Evolutionary conservation across 2,888 invertebrate species (phyloP).

Genomic region (Drosophila fungiperda): DNA sequence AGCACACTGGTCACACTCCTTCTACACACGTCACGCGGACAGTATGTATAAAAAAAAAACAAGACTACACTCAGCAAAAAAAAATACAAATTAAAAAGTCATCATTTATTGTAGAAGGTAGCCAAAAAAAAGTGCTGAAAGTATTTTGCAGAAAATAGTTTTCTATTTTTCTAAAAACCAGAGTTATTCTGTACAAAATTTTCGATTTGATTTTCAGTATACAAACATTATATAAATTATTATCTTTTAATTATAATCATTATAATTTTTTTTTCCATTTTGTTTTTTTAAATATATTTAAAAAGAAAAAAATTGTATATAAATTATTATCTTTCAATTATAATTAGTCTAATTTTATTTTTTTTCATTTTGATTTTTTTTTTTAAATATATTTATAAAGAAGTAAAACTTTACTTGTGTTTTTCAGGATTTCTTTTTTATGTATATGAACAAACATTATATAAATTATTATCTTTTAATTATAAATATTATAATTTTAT

Average conservation of each 20-base stretch:
- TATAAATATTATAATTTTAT: too few species aligned
- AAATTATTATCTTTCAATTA: too few species aligned
- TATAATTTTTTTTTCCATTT: too few species aligned
- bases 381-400: too few species aligned
- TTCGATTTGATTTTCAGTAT: neutral
- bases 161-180: neutral
- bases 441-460: neutral
- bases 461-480: neutral
- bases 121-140: neutral
- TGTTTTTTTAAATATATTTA: too few species aligned
- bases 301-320: too few species aligned
- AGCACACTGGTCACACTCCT: conserved; percentile 98
- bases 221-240: neutral
- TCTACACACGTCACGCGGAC: conserved; percentile 98
- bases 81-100: neutral
- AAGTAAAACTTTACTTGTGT: too few species aligned
- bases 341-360: too few species aligned
- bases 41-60: conserved; percentile 89
- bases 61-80: neutral
- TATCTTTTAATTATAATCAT: too few species aligned
- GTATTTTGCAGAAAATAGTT: neutral
- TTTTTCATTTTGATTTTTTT: too few species aligned
- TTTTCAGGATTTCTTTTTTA: neutral
- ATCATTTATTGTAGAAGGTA: neutral
- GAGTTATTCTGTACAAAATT: neutral